phyloP scores from a whole-genome alignment of 2,888 invertebrate genomes.

The Nycteola revayana region DNA sequence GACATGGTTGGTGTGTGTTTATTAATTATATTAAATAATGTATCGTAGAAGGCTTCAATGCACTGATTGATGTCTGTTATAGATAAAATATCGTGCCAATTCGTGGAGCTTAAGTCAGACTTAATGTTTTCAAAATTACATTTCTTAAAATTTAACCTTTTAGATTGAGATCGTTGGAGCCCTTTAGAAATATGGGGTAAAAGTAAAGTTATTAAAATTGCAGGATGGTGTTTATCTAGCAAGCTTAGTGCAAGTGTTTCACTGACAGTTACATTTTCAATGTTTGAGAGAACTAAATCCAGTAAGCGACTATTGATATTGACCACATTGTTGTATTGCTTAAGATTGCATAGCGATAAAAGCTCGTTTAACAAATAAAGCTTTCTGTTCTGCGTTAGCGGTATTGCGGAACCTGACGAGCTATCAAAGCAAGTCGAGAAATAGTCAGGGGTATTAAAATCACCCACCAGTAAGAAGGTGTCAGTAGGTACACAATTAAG shows the following conservation, averaged over 20 bases:
- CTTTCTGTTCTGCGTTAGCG: not conserved
- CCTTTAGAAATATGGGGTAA: not conserved
- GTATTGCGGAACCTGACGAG: not conserved
- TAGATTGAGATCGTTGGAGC: not conserved
- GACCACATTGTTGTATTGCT: not conserved
- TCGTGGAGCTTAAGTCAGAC: not conserved
- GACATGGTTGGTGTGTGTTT: not conserved
- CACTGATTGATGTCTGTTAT: not conserved
- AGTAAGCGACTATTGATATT: not conserved
- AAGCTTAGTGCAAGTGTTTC: not conserved
- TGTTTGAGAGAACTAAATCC: not conserved
- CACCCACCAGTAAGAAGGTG: not conserved
- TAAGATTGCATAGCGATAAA: not conserved
- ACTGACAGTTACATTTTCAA: not conserved
- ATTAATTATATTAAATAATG: not conserved
- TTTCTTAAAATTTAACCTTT: not conserved
- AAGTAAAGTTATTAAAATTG: not conserved
- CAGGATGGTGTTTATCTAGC: not conserved
- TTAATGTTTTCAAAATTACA: not conserved
- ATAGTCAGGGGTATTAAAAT: constrained; percentile 2
- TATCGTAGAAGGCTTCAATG: not conserved
- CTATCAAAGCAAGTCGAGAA: not conserved
- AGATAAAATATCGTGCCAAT: not conserved
- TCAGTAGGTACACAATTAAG: not conserved
- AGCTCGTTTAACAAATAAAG: not conserved